Evolutionary conservation across 2,888 invertebrate genomes (phyloP).

Genomic region (Cataglyphis altisquamis): DNA sequence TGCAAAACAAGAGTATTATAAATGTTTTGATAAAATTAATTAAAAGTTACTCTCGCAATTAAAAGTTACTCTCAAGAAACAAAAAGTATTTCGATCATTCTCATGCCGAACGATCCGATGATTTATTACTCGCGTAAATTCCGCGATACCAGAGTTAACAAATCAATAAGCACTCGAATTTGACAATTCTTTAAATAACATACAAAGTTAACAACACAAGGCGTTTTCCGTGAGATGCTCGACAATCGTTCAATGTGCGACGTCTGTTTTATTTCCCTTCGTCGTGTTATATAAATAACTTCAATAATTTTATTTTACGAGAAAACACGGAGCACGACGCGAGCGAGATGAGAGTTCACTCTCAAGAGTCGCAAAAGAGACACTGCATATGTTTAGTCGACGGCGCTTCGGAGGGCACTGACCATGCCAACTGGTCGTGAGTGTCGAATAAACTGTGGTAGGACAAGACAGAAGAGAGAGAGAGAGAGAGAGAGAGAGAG

Average conservation of each 20-base stretch:
- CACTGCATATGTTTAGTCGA: constrained; percentile 35
- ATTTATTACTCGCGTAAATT: background rate
- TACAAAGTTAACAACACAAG: constrained; percentile 5
- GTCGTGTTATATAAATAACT: background rate
- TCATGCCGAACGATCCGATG: background rate
- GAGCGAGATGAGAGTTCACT: background rate
- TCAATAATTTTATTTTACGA: background rate
- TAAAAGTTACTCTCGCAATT: background rate
- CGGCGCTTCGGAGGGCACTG: constrained; percentile 73
- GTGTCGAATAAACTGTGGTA: constrained; percentile 73
- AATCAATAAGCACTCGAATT: constrained; percentile 17
- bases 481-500: background rate
- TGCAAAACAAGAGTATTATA: background rate
- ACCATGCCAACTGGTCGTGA: constrained; percentile 73
- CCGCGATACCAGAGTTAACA: background rate
- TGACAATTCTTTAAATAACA: background rate
- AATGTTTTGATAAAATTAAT: background rate
- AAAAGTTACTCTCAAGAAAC: background rate
- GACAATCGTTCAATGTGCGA: background rate
- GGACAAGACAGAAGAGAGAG: constrained; percentile 20
- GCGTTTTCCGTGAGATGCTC: background rate
- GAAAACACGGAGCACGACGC: constrained; percentile 2
- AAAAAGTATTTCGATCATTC: background rate
- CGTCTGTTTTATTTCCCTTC: background rate
- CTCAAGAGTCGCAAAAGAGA: background rate